Base-by-base conservation (phyloP, 2,113 vertebrate genomes). In the Galbula dea region DNA sequence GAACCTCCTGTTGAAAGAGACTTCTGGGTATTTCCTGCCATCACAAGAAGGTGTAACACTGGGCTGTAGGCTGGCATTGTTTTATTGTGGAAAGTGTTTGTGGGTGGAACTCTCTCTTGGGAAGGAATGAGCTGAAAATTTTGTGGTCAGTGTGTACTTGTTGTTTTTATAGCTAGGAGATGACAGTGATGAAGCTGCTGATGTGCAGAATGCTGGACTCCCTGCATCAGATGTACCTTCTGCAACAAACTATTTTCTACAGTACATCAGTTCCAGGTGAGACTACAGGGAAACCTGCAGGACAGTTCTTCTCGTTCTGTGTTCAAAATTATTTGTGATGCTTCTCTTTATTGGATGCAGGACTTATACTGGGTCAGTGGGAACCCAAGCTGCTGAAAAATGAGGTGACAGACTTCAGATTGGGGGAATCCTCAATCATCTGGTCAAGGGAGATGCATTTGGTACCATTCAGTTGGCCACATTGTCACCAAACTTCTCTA, bases 221-320 rank as follows among this genome's bases (percentile, higher is more conserved):
- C 91, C 96, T n/a, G 86, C 96, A 41, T 96, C 96, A 84, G 99
- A 99, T 18, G 69, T 65, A 18, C 98, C 98, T 66, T 92, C 98
- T 32, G 98, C 98, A 26, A 99, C 99, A 59, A 99, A 99, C 96
- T 99, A 99, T 94, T 99, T 99, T 90, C 97, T 99, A 57, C 99
- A 99, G 95, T 99, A 99, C 94, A 99, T 99, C 97, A 99, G 98
- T 93, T 98, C 98, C 97, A 99, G 99, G 99, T 99, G 96, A 94
- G 95, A 36, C 41, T 41, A 4, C 63, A 63, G 36, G n/a, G 43
- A 65, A 45, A 54, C 18, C 6, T 71, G 0, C 4, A 29, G 36
- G 51, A 36, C 17, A 58, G 19, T 46, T 59, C 45, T 61, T 7
- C 27, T 55, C 61, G 7, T 4, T 76, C 10, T 74, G 30, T 66